Evolutionary conservation across 2,113 vertebrate genomes (phyloP), one percentile per base, ranked within the genome.

Genomic region (Orthonyx spaldingii): DNA sequence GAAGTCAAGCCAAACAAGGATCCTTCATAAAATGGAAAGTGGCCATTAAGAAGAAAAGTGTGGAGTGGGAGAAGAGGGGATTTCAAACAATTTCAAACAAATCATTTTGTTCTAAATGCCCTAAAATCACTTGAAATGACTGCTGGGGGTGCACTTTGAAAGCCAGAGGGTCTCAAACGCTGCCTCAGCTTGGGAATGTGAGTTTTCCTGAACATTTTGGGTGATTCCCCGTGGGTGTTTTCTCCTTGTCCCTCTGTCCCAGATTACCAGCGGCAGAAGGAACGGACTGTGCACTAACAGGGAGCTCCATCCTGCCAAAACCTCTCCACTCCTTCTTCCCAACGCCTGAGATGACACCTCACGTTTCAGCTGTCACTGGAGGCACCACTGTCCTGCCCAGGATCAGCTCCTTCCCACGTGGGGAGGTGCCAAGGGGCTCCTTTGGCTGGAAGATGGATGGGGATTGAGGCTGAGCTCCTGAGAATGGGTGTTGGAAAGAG

Each of bases 201-300:
- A 23, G 33, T 76, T 93, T 59, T 33, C 41, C 39, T 85, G 6
- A 60, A 28, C 7, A 3, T 39, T 71, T 32, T 74, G 42, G 47
- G 10, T 26, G 6, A 20, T 23, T 71, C 12, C 16, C 16, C 24
- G 8, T 30, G 37, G 60, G 26, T 19, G 4, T 35, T 9, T 5
- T 57, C 3, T 50, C 70, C 26, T 32, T 93, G 89, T 50, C 75
- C 83, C 63, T 92, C 90, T 79, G 24, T 65, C 81, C 82, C 94
- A 99, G 99, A 99, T 96, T 99, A 99, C 97, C 99, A 99, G 96
- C 97, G 99, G 77, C 99, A 99, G 97, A 99, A 99, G 97, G 99
- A 99, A 87, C 98, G 99, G 96, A 99, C 99, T 6, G 99, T 99
- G 69, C 99, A 99, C 97, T 99, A 99, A 98, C 52, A 11, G 47